Percentiles rank a stretch among this genome's conserved stretches.
These are phyloP conservation scores for Sphyrna mokarran DNA, from an alignment of 2,113 vertebrate species.

Conservation along the genomic window DNA sequence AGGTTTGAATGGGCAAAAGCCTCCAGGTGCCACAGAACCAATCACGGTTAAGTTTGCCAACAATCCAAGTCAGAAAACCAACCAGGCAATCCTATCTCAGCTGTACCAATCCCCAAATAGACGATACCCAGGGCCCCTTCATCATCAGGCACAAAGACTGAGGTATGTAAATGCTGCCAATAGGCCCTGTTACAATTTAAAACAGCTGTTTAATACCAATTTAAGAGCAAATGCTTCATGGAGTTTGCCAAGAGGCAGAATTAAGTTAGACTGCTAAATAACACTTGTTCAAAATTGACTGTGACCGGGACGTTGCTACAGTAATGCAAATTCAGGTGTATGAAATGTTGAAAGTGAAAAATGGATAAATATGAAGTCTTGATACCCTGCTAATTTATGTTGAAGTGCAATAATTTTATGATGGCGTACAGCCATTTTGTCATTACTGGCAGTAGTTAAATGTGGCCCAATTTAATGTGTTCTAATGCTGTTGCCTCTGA, in stretches of 20 bases:
- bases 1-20: conserved; percentile 95
- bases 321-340: neutral
- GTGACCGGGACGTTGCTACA: neutral
- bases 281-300: neutral
- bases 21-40: conserved; percentile 84
- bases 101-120: conserved; percentile 97
- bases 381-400: conserved; percentile 33
- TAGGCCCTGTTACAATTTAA: neutral
- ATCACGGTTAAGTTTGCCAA: conserved; percentile 99
- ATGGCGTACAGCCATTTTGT: neutral
- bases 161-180: conserved; percentile 66
- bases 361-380: neutral
- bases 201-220: neutral
- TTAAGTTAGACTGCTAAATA: neutral
- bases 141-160: conserved; percentile 97
- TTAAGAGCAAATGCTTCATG: neutral
- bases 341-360: neutral
- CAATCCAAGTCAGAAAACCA: conserved; percentile 98
- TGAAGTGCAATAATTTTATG: neutral
- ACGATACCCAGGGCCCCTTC: conserved; percentile 90
- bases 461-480: neutral
- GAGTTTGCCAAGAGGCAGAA: neutral
- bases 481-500: neutral
- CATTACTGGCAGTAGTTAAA: neutral
- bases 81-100: conserved; percentile 93